Percentiles rank a stretch among this genome's conserved stretches.
Evolutionary conservation across 37 sponge, comb jelly and placozoan genomes (phyloP).

Genomic region (Chondrilla cf. caribensis): DNA sequence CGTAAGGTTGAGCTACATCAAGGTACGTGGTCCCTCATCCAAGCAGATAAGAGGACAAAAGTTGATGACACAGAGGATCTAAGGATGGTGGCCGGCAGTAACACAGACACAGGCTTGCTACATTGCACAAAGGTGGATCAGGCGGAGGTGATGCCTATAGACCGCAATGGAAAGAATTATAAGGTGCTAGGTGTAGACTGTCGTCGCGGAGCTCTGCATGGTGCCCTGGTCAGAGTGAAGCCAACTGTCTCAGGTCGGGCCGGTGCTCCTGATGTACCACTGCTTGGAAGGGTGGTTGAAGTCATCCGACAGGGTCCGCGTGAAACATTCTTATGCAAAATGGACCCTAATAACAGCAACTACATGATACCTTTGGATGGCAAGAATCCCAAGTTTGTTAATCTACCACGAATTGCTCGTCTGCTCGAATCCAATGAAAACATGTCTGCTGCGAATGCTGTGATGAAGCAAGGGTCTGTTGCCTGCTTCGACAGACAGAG

Average conservation of each 20-base stretch:
- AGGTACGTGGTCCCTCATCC: background rate
- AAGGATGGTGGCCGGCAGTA: background rate
- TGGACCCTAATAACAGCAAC: constrained; percentile 29
- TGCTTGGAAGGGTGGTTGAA: constrained; percentile 41
- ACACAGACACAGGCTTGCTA: background rate
- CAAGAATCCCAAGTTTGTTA: constrained; percentile 42
- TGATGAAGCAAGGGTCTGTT: constrained; percentile 31
- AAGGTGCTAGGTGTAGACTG: constrained; percentile 35
- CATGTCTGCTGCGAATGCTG: too few species aligned
- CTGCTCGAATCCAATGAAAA: background rate
- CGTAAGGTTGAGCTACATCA: background rate
- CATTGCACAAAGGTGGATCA: background rate
- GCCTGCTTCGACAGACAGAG: constrained; percentile 31
- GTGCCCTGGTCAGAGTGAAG: constrained; percentile 47
- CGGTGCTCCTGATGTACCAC: background rate
- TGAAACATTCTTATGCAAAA: constrained; percentile 40
- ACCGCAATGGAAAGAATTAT: constrained; percentile 23
- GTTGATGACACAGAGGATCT: background rate
- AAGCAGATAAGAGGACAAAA: background rate
- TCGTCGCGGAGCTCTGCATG: constrained; percentile 60
- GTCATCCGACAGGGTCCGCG: constrained; percentile 24
- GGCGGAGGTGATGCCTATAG: constrained; percentile 53
- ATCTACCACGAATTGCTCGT: constrained; percentile 58
- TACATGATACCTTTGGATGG: constrained; percentile 52
- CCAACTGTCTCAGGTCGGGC: background rate